Conservation (phyloP, 2,888 invertebrate species). For the Drosophila macrospina region DNA sequence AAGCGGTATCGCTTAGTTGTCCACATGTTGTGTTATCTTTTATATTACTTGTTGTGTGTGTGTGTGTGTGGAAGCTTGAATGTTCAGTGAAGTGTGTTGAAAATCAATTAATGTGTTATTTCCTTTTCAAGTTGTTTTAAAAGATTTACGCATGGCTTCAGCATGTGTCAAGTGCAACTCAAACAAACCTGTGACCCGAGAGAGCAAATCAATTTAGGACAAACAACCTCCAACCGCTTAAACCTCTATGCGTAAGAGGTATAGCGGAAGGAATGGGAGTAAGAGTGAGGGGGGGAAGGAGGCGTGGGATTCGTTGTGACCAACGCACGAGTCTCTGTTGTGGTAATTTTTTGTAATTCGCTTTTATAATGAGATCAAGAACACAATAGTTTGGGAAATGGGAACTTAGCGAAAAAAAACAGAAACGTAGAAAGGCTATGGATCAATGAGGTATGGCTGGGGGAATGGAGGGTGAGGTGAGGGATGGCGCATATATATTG, state of each 20-base stretch:
- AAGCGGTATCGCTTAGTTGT: conserved; percentile 13
- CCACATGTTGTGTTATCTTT: background rate
- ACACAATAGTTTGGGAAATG: conserved; percentile 42
- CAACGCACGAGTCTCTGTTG: conserved; percentile 33
- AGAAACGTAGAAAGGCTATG: too few species aligned
- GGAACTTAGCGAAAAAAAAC: background rate
- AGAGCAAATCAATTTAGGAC: conserved; percentile 67
- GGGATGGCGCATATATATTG: conserved; percentile 26
- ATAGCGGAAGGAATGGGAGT: too few species aligned
- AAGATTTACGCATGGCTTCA: conserved; percentile 75
- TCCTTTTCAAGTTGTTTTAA: conserved; percentile 68
- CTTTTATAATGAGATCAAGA: conserved; percentile 75
- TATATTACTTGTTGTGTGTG: conserved; percentile 3
- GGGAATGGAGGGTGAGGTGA: background rate
- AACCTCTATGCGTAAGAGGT: too few species aligned
- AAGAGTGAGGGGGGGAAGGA: background rate
- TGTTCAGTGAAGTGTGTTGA: conserved; percentile 64
- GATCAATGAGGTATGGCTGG: background rate
- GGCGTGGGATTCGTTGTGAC: background rate
- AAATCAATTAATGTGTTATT: conserved; percentile 71
- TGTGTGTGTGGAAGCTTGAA: conserved; percentile 45
- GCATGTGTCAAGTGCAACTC: conserved; percentile 76
- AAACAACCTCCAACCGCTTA: conserved; percentile 11
- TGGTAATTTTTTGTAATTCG: conserved; percentile 56
- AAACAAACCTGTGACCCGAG: conserved; percentile 62